Percentiles rank a stretch among this genome's conserved stretches.
phyloP scores from a whole-genome alignment of 2,888 invertebrate genomes.

The Coecobrya sp. region DNA sequence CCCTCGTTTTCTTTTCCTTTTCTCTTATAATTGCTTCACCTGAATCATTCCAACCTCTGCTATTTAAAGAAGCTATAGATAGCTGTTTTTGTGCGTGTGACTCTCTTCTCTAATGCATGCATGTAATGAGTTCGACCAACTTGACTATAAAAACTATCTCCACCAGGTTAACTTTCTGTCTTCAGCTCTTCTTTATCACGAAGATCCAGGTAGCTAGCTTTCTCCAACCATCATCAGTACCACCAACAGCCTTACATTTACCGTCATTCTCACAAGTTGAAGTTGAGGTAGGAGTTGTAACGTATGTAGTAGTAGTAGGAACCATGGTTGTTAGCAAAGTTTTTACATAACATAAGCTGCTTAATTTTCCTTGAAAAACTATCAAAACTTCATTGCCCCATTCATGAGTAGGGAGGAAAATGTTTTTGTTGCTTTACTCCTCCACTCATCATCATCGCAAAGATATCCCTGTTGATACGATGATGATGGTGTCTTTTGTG shows the following conservation, averaged over 20 bases:
- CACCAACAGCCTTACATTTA: not conserved
- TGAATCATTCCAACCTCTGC: too few species aligned
- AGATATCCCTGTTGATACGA: not conserved
- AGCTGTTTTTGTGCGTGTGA: not conserved
- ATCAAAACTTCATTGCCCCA: constrained; percentile 40
- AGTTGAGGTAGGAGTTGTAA: not conserved
- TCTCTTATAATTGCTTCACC: too few species aligned
- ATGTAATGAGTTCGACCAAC: not conserved
- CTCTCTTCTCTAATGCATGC: not conserved
- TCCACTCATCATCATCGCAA: not conserved
- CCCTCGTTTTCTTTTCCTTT: too few species aligned
- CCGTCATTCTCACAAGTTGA: not conserved
- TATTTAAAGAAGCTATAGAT: too few species aligned
- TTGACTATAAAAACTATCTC: too few species aligned
- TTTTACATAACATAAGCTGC: constrained; percentile 64
- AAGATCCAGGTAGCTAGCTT: not conserved
- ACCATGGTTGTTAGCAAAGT: constrained; percentile 33
- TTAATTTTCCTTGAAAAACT: constrained; percentile 62
- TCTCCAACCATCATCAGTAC: not conserved
- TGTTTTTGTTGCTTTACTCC: not conserved
- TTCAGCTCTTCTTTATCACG: too few species aligned
- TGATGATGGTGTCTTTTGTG: constrained; percentile 17
- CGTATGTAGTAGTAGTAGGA: not conserved
- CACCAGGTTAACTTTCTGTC: not conserved
- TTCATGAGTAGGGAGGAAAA: not conserved